phyloP scores from a whole-genome alignment of 2,797 vertebrate genomes.

The Sebastes ruberrimus region DNA sequence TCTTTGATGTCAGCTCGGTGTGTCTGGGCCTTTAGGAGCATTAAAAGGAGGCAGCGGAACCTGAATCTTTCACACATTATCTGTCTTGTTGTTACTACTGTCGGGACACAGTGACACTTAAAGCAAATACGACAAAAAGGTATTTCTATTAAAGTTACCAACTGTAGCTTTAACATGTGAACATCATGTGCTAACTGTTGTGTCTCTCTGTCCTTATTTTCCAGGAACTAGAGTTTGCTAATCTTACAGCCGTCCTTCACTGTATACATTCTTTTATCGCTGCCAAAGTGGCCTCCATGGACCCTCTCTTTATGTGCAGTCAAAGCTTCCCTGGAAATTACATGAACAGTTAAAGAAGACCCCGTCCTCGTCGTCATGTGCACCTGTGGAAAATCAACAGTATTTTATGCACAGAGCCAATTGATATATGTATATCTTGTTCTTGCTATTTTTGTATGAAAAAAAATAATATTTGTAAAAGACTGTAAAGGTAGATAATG shows the following conservation, averaged over 20 bases:
- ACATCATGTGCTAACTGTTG: not conserved
- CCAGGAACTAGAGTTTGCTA: slow-evolving; percentile 94
- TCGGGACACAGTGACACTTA: not conserved
- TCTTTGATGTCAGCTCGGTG: too few relatives aligned
- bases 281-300: slow-evolving; percentile 94
- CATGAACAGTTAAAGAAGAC: slow-evolving; percentile 82
- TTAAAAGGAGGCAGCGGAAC: too few relatives aligned
- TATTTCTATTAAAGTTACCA: not conserved
- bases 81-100: not conserved
- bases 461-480: slow-evolving; percentile 52
- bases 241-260: slow-evolving; percentile 91
- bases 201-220: not conserved
- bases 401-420: slow-evolving; percentile 83
- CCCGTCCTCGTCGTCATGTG: slow-evolving; percentile 44
- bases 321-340: slow-evolving; percentile 87
- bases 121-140: too few relatives aligned
- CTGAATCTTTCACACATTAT: not conserved
- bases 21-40: too few relatives aligned
- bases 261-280: slow-evolving; percentile 95
- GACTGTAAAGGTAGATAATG: slow-evolving; percentile 22
- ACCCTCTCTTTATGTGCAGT: slow-evolving; percentile 89
- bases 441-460: slow-evolving; percentile 88
- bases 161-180: not conserved
- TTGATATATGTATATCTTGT: slow-evolving; percentile 74
- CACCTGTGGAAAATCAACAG: slow-evolving; percentile 80